Conservation (phyloP, 2,797 vertebrate species). For the Coluber constrictor region DNA sequence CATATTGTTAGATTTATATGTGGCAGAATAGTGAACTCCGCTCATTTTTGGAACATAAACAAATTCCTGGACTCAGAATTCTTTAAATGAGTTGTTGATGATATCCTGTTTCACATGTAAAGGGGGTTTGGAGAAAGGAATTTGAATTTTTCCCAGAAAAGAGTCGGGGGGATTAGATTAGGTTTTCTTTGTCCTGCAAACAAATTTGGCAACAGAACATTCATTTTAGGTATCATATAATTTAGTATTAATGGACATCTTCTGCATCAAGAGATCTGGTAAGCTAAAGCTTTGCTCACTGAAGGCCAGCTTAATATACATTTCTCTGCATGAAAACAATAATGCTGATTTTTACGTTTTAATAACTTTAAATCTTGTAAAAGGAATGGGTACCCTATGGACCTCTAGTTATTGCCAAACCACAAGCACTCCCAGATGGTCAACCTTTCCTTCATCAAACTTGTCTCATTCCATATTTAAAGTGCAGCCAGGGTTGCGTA, state of each 20-base stretch:
- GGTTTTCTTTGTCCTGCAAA: background rate
- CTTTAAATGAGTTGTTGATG: background rate
- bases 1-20: background rate
- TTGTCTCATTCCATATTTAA: background rate
- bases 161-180: background rate
- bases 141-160: background rate
- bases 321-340: rapidly evolving
- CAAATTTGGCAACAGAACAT: background rate
- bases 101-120: background rate
- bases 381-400: background rate
- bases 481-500: background rate
- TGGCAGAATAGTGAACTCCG: background rate
- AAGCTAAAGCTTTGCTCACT: background rate
- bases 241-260: background rate
- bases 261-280: background rate
- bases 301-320: background rate
- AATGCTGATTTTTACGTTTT: background rate
- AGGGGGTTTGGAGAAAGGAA: background rate
- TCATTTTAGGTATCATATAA: background rate
- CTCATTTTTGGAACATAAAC: background rate
- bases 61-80: background rate
- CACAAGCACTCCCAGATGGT: background rate
- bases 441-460: background rate
- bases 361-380: background rate
- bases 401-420: background rate